These are phyloP conservation scores for Cerastoderma edule DNA, from an alignment of 2,888 invertebrate genomes.

Conservation along the genomic window DNA sequence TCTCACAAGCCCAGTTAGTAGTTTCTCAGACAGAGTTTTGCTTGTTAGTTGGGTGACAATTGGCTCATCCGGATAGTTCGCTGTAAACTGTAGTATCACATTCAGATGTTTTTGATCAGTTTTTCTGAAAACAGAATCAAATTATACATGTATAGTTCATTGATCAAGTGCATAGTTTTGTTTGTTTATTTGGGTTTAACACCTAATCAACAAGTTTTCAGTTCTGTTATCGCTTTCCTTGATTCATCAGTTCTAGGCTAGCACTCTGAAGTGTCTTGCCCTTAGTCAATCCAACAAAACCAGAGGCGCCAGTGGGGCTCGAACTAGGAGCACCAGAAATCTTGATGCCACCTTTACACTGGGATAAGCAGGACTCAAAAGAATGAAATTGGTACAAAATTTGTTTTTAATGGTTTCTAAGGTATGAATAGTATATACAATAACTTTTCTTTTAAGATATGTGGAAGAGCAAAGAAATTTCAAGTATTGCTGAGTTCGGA, in stretches of 20 bases:
- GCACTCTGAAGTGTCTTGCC: background rate
- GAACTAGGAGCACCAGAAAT: no score
- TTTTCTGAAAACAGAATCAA: constrained; percentile 83
- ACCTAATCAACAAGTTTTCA: background rate
- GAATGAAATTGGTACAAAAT: no score
- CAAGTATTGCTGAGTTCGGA: no score
- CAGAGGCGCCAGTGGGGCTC: no score
- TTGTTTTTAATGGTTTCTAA: no score
- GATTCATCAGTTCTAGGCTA: background rate
- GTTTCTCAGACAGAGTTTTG: constrained; percentile 88
- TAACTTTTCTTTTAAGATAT: no score
- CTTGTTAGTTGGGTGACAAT: constrained; percentile 89
- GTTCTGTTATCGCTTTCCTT: background rate
- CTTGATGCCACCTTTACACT: no score
- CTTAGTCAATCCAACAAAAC: background rate
- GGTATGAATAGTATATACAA: no score
- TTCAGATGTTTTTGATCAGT: constrained; percentile 87
- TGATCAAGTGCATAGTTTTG: no score
- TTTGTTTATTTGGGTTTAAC: no score
- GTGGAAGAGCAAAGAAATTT: no score
- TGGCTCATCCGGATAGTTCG: constrained; percentile 87
- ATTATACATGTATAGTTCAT: background rate
- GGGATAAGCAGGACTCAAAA: no score
- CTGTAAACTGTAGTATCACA: constrained; percentile 88
- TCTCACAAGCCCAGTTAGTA: constrained; percentile 87